phyloP scores from a whole-genome alignment of 1,140 invertebrate species.

The Euura saliciscinereae region DNA sequence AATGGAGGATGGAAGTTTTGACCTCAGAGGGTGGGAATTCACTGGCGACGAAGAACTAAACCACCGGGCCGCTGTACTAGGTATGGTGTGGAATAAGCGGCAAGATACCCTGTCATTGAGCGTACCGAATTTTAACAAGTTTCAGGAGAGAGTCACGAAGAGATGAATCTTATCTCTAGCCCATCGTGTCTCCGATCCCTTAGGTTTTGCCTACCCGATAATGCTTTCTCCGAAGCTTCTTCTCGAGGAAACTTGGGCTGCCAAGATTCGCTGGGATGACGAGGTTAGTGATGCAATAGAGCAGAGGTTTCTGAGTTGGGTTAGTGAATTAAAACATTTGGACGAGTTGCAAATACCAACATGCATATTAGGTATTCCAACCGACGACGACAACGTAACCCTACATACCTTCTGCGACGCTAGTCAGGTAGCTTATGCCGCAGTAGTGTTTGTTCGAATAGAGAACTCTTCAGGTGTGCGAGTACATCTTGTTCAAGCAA shows the following conservation, averaged over 20 bases:
- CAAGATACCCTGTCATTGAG: no score
- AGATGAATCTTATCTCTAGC: slow-evolving; percentile 38
- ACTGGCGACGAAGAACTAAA: slow-evolving; percentile 18
- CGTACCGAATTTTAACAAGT: slow-evolving; percentile 37
- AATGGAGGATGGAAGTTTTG: slow-evolving; percentile 31
- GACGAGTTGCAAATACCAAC: neutral
- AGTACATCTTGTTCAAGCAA: slow-evolving; percentile 18
- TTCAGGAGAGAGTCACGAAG: slow-evolving; percentile 34
- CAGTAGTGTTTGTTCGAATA: slow-evolving; percentile 24
- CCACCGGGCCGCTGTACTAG: slow-evolving; percentile 27
- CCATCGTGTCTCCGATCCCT: slow-evolving; percentile 41
- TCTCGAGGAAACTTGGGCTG: slow-evolving; percentile 40
- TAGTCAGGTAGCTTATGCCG: slow-evolving; percentile 29
- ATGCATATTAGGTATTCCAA: slow-evolving; percentile 12
- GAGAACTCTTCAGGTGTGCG: slow-evolving; percentile 8
- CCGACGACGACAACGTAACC: no score
- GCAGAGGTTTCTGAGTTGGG: slow-evolving; percentile 18
- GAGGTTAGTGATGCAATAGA: slow-evolving; percentile 42
- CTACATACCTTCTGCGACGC: slow-evolving; percentile 41
- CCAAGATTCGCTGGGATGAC: slow-evolving; percentile 4
- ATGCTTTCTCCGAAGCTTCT: slow-evolving; percentile 41
- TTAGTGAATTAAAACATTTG: slow-evolving; percentile 21
- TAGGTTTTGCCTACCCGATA: slow-evolving; percentile 44
- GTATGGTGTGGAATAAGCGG: no score
- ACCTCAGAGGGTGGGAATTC: slow-evolving; percentile 41